Evolutionary conservation across 2,113 vertebrate genomes (phyloP).

Genomic region (Hypomesus transpacificus): DNA sequence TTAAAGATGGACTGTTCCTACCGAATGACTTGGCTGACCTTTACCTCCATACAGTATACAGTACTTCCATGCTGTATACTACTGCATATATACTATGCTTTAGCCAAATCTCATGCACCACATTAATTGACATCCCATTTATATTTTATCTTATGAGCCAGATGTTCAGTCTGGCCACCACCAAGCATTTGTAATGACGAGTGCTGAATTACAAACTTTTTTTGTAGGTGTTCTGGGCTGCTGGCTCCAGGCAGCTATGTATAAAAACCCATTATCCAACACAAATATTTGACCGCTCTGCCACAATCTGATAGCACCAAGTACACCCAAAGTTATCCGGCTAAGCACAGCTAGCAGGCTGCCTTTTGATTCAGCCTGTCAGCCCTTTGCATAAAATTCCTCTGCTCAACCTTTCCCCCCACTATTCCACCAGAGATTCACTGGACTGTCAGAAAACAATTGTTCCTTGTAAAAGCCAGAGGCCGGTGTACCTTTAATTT

Average conservation of each 20-base stretch:
- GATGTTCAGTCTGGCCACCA: constrained; percentile 54
- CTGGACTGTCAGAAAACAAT: constrained; percentile 66
- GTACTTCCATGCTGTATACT: no score
- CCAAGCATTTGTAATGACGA: constrained; percentile 47
- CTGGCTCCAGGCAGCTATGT: constrained; percentile 39
- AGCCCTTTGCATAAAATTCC: constrained; percentile 46
- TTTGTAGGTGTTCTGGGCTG: constrained; percentile 40
- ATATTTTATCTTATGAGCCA: constrained; percentile 53
- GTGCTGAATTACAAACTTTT: constrained; percentile 48
- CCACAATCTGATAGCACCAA: constrained; percentile 46
- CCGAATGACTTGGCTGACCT: no score
- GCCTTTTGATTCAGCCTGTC: constrained; percentile 50
- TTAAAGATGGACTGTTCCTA: no score
- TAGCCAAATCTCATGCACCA: no score
- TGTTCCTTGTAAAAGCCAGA: constrained; percentile 50
- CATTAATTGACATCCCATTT: constrained; percentile 30
- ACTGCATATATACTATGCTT: no score
- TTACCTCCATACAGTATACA: no score
- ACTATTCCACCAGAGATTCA: constrained; percentile 55
- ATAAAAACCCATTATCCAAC: constrained; percentile 53
- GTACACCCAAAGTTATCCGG: constrained; percentile 53
- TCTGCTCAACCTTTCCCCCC: constrained; percentile 42
- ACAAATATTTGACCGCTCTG: constrained; percentile 49
- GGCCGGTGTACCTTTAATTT: constrained; percentile 63
- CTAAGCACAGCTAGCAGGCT: constrained; percentile 37